Evolutionary conservation across 2,113 vertebrate genomes (phyloP), one percentile per base, ranked within the genome.

Genomic region (Marcusenius ussheri): DNA sequence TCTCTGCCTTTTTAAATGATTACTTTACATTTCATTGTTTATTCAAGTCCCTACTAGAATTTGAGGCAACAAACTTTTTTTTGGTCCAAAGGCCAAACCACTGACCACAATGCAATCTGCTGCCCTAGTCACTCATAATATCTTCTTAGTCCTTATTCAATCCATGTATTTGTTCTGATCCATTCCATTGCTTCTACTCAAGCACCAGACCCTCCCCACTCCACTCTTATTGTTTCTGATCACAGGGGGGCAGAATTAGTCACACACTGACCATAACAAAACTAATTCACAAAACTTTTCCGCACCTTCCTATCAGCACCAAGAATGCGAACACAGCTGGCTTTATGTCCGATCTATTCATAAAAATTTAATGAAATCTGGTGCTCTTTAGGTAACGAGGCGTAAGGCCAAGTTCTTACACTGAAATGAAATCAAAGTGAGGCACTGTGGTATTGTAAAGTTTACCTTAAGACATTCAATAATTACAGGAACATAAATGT

Each of bases 91-190:
- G 35, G 42, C 74, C 35, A 80, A 42, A 80, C 35, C 74, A 80
- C 31, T 80, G 39, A 35, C 35, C 74, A 80, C 74, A 80, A 80
- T 80, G 74, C 74, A 80, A 93, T 92, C 89, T 15, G 90, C 89
- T 89, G 91, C 90, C n/a, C 46, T 7, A 42, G 74, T 17, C 35
- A 42, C 35, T 42, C 35, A 80, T 77, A 17, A 77, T 39, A 80
- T 90, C 91, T 87, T 88, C 13, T 88, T 90, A 90, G 88, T 87
- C 21, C 45, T 31, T 31, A 87, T 19, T 39, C 47, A 35, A 53
- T 19, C 45, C 1, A 5, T 51, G 15, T 19, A 80, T 80, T 80
- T 80, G 31, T 39, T 35, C 35, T 80, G 62, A 70, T 42, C 74
- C 74, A 19, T 80, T 80, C 74, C 35, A 19, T 42, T 80, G 5